Evolutionary conservation across 2,113 vertebrate species (phyloP), one percentile per base, ranked within the genome.

Genomic region (Ciconia boyciana): DNA sequence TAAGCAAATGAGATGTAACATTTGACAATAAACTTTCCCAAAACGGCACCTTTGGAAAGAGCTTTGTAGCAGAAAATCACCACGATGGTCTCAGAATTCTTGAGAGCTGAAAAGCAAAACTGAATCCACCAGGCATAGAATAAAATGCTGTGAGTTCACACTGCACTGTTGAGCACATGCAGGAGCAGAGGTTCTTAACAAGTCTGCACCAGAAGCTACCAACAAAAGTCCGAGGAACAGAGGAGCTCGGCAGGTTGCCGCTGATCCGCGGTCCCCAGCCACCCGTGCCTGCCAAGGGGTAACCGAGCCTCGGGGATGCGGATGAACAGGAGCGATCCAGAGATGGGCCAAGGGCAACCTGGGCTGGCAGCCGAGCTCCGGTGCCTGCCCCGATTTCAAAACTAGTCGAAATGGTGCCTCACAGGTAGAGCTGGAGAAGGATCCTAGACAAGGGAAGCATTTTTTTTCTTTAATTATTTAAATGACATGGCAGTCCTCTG

Each of bases 201-300:
- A n/a, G 64, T 46, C 11, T 36, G 26, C 18, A 20, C 6, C 17
- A 43, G 48, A 32, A 62, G 20, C 28, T 6, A 12, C 22, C 48
- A 58, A 31, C 3, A 10, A 4, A 29, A 57, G 49, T 2, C 9
- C 0, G 0, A 19, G 46, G 68, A 34, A 11, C 5, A 5, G 55
- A 62, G 3, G 6, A 54, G 48, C 60, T 31, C 0, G 3, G 46
- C 18, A 44, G 26, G 58, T 20, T 16, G 34, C 36, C 2, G 3
- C 43, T 16, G 25, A 6, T 2, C 29, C 22, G 48, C 2, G 16
- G 48, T 39, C 32, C 22, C 32, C 32, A 17, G 74, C 17, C 17
- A 29, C 29, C 25, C 3, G 0, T 6, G 31, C 2, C 17, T 29
- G 78, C 64, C 43, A 20, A 8, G 11, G 36, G 49, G 10, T 3